Conservation (phyloP, 2,113 vertebrate species). For the Piaya cayana region DNA sequence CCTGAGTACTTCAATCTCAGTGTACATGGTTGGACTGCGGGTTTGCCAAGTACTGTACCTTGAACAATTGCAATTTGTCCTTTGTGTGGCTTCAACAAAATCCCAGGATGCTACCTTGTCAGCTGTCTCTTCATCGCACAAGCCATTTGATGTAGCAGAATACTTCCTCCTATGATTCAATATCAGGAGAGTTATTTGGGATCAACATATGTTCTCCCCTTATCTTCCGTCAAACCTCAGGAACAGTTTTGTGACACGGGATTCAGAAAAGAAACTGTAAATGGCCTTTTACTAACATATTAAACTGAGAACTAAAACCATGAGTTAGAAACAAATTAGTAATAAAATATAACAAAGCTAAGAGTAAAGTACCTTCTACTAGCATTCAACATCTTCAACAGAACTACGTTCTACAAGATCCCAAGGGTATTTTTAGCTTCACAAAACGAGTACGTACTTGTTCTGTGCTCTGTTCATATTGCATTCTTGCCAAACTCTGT, state of each 20-base stretch:
- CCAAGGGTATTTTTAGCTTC: neutral
- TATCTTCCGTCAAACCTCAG: slow-evolving; percentile 31
- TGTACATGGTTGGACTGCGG: neutral
- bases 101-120: slow-evolving; percentile 90
- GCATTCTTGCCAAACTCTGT: slow-evolving; percentile 98
- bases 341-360: too few species aligned
- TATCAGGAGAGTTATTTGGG: slow-evolving; percentile 18
- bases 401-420: neutral
- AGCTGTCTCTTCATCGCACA: slow-evolving; percentile 85
- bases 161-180: slow-evolving; percentile 88
- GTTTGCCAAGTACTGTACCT: slow-evolving; percentile 78
- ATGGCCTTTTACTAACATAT: neutral
- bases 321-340: neutral
- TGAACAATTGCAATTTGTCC: slow-evolving; percentile 92
- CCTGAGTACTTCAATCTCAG: neutral
- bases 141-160: slow-evolving; percentile 86
- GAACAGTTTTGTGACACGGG: neutral
- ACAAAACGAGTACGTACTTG: slow-evolving; percentile 82
- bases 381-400: neutral
- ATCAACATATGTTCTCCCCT: neutral
- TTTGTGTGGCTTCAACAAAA: slow-evolving; percentile 92
- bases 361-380: neutral
- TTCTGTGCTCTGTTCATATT: slow-evolving; percentile 96
- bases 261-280: neutral
- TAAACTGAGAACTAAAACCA: neutral